A percentile compares a stretch with the other conserved stretches of the same genome.
Evolutionary conservation across 2,797 vertebrate genomes (phyloP).

Genomic region (Lycodopsis pacificus): DNA sequence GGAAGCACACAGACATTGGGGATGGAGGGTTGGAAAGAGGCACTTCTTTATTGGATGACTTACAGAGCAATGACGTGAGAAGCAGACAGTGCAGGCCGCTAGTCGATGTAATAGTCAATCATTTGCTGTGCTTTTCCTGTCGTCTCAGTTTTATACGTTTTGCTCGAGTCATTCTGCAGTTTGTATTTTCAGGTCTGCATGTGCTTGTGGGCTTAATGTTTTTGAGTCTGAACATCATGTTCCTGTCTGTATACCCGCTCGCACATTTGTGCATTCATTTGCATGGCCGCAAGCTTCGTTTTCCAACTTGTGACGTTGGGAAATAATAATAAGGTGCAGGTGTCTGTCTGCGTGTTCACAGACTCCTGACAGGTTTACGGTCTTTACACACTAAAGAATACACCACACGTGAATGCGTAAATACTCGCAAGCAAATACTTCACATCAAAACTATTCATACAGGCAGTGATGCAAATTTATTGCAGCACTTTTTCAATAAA

Average conservation of each 20-base stretch:
- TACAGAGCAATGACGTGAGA: slow-evolving; percentile 56
- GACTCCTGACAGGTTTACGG: neutral
- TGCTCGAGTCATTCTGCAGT: neutral
- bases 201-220: neutral
- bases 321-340: neutral
- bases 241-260: neutral
- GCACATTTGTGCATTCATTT: slow-evolving; percentile 10
- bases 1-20: slow-evolving; percentile 48
- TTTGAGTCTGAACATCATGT: slow-evolving; percentile 1
- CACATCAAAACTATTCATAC: neutral
- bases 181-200: neutral
- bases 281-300: neutral
- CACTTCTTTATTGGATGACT: slow-evolving; percentile 66
- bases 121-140: slow-evolving; percentile 24
- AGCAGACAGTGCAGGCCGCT: slow-evolving; percentile 35
- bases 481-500: neutral
- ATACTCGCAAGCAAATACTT: neutral
- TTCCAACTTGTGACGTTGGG: neutral
- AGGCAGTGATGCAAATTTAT: neutral
- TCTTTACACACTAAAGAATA: neutral
- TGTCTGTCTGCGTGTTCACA: neutral
- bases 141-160: slow-evolving; percentile 7
- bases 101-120: slow-evolving; percentile 47
- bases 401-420: neutral
- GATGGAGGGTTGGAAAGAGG: slow-evolving; percentile 62